Evolutionary conservation across 1,140 invertebrate genomes (phyloP), one percentile per base, ranked within the genome.

Genomic region (Drosophila rhopaloa): DNA sequence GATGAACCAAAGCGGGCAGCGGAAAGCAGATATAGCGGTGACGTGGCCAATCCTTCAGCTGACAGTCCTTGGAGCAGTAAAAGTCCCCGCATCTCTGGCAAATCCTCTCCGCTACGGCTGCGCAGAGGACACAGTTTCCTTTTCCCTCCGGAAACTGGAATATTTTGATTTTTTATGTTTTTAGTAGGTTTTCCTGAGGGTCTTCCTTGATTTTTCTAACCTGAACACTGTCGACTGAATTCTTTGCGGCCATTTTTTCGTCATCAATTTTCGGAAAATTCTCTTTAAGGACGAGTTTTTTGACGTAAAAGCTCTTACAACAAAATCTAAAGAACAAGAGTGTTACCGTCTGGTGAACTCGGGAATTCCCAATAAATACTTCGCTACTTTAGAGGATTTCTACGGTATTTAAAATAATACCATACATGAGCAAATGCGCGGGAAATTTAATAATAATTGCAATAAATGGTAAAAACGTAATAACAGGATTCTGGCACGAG

Each of bases 61-160:
- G 83, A 7, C 83, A 88, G 4, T 71, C 50, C n/a, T 44, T 60
- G n/a, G 67, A 66, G n/a, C 83, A 88, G 59, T 88, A 88, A 16
- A 81, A 88, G 44, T 90, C 85, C 0, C 85, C 85, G 29, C 83
- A 88, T 3, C 85, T 53, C 60, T 88, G 85, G 10, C 83, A 88
- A 47, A 40, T 51, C 2, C 58, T 38, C n/a, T 37, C 41, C 0
- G 78, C 46, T 57, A 27, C 24, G 24, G 4, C n/a, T 38, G 48
- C 24, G 35, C 82, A 81, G 1, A 53, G 11, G 13, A 86, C 78
- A 37, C 81, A 85, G 7, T 46, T 63, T 68, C 65, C 65, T 46
- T 54, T 68, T 29, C 7, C 32, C 11, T n/a, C n/a, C n/a, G 59
- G n/a, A 5, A 37, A 7, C 65, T 68, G 37, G 4, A 54, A 44